Evolutionary conservation across 2,113 vertebrate genomes (phyloP).

Genomic region (Pyxicephalus adspersus): DNA sequence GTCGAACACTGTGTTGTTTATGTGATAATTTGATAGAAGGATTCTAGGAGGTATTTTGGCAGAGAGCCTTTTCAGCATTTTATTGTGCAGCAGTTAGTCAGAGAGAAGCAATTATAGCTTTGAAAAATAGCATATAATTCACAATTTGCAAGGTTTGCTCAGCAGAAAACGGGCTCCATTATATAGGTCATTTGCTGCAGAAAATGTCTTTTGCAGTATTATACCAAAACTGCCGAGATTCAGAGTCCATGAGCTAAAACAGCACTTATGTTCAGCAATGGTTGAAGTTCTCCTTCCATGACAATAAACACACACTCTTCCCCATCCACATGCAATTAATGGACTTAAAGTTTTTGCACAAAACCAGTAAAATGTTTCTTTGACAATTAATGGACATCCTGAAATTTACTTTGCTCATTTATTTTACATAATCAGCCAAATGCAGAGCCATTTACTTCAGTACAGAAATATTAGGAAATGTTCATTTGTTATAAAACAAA

Average conservation of each 20-base stretch:
- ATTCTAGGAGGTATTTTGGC: slow-evolving; percentile 42
- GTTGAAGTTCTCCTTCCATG: slow-evolving; percentile 18
- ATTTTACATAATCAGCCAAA: slow-evolving; percentile 16
- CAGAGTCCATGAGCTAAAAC: slow-evolving; percentile 1
- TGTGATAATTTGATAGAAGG: slow-evolving; percentile 45
- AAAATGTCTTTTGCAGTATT: slow-evolving; percentile 19
- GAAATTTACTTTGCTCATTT: not conserved
- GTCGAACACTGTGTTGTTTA: slow-evolving; percentile 32
- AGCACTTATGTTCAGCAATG: not conserved
- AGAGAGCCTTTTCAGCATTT: slow-evolving; percentile 32
- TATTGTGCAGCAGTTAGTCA: slow-evolving; percentile 31
- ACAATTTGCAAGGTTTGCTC: slow-evolving; percentile 28
- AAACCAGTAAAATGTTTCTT: slow-evolving; percentile 27
- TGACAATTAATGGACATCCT: slow-evolving; percentile 26
- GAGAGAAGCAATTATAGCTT: slow-evolving; percentile 36
- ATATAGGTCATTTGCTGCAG: slow-evolving; percentile 29
- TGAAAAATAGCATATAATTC: slow-evolving; percentile 39
- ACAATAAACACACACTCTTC: slow-evolving; percentile 14
- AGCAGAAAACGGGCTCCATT: slow-evolving; percentile 35
- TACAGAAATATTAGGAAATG: not conserved
- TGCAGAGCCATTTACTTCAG: slow-evolving; percentile 9
- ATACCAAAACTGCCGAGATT: slow-evolving; percentile 9
- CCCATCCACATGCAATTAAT: slow-evolving; percentile 13
- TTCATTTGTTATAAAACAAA: not conserved
- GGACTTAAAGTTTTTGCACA: slow-evolving; percentile 3